phyloP scores from a whole-genome alignment of 2,888 invertebrate species.

The Isoperla grammatica region DNA sequence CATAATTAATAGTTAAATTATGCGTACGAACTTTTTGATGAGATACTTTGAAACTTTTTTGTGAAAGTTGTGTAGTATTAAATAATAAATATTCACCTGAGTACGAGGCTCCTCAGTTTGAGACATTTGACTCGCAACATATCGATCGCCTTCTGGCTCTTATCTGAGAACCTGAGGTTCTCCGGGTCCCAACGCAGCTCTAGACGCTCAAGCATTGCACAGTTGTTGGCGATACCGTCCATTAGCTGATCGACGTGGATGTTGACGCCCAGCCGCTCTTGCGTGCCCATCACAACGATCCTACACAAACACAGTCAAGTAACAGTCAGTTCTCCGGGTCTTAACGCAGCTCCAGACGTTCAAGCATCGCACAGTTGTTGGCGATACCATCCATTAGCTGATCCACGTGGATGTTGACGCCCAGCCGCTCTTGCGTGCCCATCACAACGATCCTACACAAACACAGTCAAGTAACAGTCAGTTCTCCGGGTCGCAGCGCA shows the following conservation, averaged over 20 bases:
- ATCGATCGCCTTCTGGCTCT: slow-evolving; percentile 99
- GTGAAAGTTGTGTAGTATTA: too few species aligned
- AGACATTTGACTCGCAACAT: slow-evolving; percentile 92
- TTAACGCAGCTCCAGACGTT: too few species aligned
- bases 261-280: slow-evolving; percentile 92
- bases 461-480: too few species aligned
- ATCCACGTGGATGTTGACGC: slow-evolving; percentile 95
- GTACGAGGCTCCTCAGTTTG: slow-evolving; percentile 83
- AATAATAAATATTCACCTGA: slow-evolving; percentile 68
- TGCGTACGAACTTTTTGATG: too few species aligned
- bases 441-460: slow-evolving; percentile 93
- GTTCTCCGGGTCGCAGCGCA: too few species aligned
- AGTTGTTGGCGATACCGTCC: slow-evolving; percentile 94
- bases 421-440: slow-evolving; percentile 95
- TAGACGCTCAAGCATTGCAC: slow-evolving; percentile 79
- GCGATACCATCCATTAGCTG: slow-evolving; percentile 97
- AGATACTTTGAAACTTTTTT: too few species aligned
- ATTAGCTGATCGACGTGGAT: slow-evolving; percentile 97
- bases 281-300: slow-evolving; percentile 95
- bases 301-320: slow-evolving; percentile 49
- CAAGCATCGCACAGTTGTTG: slow-evolving; percentile 80
- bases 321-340: slow-evolving; percentile 80
- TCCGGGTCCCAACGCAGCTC: slow-evolving; percentile 99
- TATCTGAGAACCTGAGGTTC: slow-evolving; percentile 96
- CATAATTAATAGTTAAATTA: too few species aligned